Conservation (phyloP, 2,797 vertebrate species). For the Monodelphis domestica region DNA sequence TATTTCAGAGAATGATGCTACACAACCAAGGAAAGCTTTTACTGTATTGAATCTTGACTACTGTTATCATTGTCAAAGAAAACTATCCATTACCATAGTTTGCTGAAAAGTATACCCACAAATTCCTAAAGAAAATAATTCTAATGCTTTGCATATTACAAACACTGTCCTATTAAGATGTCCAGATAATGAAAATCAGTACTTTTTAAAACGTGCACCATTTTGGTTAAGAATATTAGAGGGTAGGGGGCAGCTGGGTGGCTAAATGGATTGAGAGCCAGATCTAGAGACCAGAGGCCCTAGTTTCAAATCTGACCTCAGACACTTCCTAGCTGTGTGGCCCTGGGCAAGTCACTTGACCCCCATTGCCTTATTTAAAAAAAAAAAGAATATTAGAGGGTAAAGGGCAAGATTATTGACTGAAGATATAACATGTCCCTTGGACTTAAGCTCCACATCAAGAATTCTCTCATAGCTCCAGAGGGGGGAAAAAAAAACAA, state of each 20-base stretch:
- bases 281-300: too few species aligned
- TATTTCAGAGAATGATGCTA: background rate
- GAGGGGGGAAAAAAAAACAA: background rate
- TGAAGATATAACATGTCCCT: background rate
- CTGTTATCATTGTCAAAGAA: background rate
- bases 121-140: background rate
- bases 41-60: background rate
- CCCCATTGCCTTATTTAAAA: too few species aligned
- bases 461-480: background rate
- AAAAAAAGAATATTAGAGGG: background rate
- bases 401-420: background rate
- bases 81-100: background rate
- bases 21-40: background rate
- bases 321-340: too few species aligned
- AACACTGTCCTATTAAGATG: background rate
- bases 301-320: too few species aligned
- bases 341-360: too few species aligned
- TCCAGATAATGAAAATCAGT: background rate
- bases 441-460: background rate
- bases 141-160: background rate
- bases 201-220: background rate
- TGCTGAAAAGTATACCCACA: background rate
- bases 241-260: too few species aligned
- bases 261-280: too few species aligned
- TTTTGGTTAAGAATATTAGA: background rate